Conservation (phyloP, 1,140 invertebrate genomes). For the Mya arenaria region DNA sequence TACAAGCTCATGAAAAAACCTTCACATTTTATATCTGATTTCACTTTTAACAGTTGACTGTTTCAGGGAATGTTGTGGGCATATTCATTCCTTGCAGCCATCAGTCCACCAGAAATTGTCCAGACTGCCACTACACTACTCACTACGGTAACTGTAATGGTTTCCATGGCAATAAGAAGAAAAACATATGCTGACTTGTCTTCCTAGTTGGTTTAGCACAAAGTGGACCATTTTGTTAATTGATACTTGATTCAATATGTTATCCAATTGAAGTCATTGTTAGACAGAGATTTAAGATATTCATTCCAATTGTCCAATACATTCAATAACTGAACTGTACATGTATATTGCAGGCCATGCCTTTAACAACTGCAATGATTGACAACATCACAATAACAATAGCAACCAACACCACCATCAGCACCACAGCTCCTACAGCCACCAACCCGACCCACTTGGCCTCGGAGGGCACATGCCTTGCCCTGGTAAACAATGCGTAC, state of each 20-base stretch:
- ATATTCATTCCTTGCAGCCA: slow-evolving; percentile 84
- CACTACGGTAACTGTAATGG: not conserved
- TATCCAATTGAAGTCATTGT: not conserved
- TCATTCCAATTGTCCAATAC: no score
- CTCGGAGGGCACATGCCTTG: slow-evolving; percentile 56
- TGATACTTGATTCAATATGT: not conserved
- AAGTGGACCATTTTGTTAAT: not conserved
- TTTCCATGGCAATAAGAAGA: no score
- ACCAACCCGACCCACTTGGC: not conserved
- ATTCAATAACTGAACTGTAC: no score
- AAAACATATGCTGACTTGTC: no score
- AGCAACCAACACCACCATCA: not conserved
- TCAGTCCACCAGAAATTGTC: slow-evolving; percentile 58
- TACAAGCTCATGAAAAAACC: no score
- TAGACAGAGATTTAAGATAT: not conserved
- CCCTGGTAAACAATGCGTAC: slow-evolving; percentile 73
- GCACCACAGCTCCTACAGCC: not conserved
- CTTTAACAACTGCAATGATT: not conserved
- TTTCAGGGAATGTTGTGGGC: slow-evolving; percentile 89
- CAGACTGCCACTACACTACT: not conserved
- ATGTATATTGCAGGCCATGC: not conserved
- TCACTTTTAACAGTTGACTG: not conserved
- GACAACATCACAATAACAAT: not conserved
- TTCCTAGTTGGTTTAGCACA: no score
- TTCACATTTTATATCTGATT: no score